Evolutionary conservation across 37 sponge, comb jelly and placozoan species (phyloP).

Genomic region (Ianthella basta): DNA sequence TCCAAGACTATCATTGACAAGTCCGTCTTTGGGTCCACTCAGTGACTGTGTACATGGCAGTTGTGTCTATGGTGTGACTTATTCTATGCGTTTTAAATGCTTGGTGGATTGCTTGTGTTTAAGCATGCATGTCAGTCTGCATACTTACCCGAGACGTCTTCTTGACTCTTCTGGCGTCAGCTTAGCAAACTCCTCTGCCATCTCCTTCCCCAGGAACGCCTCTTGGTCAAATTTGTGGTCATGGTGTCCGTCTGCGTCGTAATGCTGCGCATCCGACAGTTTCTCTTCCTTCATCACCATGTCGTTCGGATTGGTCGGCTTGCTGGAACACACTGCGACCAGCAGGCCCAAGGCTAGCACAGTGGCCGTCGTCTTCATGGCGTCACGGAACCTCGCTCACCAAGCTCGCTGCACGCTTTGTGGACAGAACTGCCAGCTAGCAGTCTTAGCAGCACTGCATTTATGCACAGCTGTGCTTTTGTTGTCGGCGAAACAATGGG

Average conservation of each 20-base stretch:
- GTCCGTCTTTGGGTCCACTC: too few relatives aligned
- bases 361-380: background rate
- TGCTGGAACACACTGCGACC: background rate
- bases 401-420: too few relatives aligned
- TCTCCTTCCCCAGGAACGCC: constrained; percentile 91
- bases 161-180: constrained; percentile 85
- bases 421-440: background rate
- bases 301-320: background rate
- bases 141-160: constrained; percentile 42
- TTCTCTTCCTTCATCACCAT: constrained; percentile 10
- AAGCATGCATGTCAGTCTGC: background rate
- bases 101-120: too few relatives aligned
- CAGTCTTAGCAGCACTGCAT: background rate
- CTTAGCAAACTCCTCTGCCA: constrained; percentile 75
- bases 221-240: constrained; percentile 85
- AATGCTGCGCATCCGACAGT: constrained; percentile 65
- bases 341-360: background rate
- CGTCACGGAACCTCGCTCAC: too few relatives aligned
- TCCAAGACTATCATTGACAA: too few relatives aligned
- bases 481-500: constrained; percentile 3
- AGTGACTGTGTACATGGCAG: too few relatives aligned
- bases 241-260: constrained; percentile 50
- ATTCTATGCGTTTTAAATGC: too few relatives aligned
- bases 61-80: too few relatives aligned
- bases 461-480: background rate